Conservation (phyloP, 2,797 vertebrate species). For the Etheostoma nigrum region DNA sequence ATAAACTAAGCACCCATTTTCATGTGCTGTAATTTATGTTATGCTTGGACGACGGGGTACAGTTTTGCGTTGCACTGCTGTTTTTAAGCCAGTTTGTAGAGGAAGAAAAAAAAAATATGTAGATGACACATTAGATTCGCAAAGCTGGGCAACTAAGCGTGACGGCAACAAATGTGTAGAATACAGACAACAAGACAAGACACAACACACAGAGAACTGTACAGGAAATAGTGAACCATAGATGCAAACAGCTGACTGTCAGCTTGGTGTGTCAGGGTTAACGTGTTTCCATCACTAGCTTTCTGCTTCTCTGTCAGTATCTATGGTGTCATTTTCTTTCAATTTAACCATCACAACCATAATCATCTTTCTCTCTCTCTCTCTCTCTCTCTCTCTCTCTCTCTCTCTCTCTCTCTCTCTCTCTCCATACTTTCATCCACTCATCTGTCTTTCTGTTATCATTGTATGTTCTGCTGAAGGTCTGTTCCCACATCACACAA, state of each 20-base stretch:
- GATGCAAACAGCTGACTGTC: neutral
- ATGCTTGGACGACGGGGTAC: too few relatives aligned
- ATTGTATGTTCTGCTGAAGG: neutral
- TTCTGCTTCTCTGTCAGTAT: neutral
- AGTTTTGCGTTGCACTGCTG: neutral
- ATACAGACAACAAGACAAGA: neutral
- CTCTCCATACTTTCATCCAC: slow-evolving; percentile 33
- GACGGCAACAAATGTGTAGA: neutral
- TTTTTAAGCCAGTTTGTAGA: neutral
- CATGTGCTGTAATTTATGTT: too few relatives aligned
- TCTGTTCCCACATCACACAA: slow-evolving; percentile 4
- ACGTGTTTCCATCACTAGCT: slow-evolving; percentile 9
- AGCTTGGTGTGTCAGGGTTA: neutral
- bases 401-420: neutral
- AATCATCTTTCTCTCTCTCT: neutral
- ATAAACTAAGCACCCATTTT: too few relatives aligned
- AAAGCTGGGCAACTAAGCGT: neutral
- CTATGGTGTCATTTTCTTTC: slow-evolving; percentile 3
- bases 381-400: neutral
- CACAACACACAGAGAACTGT: neutral
- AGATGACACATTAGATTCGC: neutral
- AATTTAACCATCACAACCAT: slow-evolving; percentile 19
- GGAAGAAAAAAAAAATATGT: neutral
- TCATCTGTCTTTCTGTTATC: slow-evolving; percentile 16
- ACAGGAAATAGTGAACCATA: neutral